These are phyloP conservation scores for Onychorhynchus coronatus DNA, from an alignment of 2,113 vertebrate genomes.

Conservation along the genomic window DNA sequence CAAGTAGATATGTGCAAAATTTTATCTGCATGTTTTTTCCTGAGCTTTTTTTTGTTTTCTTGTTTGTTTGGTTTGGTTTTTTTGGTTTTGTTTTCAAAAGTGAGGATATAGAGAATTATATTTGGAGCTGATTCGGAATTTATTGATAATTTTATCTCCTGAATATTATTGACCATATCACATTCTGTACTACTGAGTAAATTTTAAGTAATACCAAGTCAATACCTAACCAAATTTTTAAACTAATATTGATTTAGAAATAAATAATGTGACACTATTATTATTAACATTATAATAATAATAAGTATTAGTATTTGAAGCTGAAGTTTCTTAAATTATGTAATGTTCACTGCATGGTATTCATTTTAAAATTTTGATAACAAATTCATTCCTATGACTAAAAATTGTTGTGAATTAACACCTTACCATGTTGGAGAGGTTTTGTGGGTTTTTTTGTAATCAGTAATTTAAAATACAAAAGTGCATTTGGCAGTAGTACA, in stretches of 20 bases:
- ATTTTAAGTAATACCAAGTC: background rate
- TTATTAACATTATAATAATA: background rate
- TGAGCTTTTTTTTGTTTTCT: accelerated
- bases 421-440: background rate
- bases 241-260: background rate
- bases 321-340: background rate
- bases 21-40: background rate
- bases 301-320: background rate
- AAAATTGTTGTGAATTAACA: background rate
- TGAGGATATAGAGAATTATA: background rate
- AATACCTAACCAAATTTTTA: background rate
- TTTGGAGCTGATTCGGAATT: background rate
- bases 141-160: background rate
- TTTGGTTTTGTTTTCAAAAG: background rate
- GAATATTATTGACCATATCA: background rate
- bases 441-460: background rate
- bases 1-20: background rate
- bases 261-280: background rate
- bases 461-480: background rate
- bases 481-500: background rate
- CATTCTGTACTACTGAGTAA: background rate
- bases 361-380: background rate
- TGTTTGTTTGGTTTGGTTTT: accelerated
- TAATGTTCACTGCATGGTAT: background rate
- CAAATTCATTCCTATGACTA: background rate